phyloP scores from a whole-genome alignment of 2,888 invertebrate species.

The Euclidia mi region DNA sequence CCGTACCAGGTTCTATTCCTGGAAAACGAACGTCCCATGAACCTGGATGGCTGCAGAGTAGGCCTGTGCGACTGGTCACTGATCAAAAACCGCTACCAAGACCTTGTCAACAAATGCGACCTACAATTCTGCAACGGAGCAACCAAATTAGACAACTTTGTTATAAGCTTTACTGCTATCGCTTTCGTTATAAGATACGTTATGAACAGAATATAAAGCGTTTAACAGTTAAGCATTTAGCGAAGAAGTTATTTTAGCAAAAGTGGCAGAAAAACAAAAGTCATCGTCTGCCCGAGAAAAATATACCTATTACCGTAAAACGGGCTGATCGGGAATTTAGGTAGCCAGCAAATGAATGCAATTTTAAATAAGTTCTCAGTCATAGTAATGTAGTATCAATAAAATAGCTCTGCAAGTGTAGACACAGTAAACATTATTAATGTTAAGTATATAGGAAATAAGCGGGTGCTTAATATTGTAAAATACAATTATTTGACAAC shows the following conservation, averaged over 20 bases:
- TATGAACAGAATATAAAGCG: constrained; percentile 33
- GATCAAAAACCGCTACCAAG: constrained; percentile 90
- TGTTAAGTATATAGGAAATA: too few species aligned
- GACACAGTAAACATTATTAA: too few species aligned
- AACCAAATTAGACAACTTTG: constrained; percentile 45
- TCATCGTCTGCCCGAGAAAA: too few species aligned
- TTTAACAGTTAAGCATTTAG: background rate
- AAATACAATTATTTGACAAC: too few species aligned
- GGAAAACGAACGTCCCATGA: constrained; percentile 92
- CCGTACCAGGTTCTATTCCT: constrained; percentile 91
- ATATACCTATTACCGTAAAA: too few species aligned
- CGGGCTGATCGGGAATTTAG: too few species aligned
- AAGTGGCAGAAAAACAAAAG: too few species aligned
- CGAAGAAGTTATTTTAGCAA: too few species aligned
- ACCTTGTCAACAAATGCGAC: constrained; percentile 89
- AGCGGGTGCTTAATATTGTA: too few species aligned
- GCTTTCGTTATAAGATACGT: constrained; percentile 47
- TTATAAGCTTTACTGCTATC: constrained; percentile 50
- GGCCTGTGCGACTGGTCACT: constrained; percentile 94
- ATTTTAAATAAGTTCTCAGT: constrained; percentile 11
- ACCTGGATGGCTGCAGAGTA: constrained; percentile 92
- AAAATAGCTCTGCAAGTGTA: background rate
- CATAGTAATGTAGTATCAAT: constrained; percentile 4
- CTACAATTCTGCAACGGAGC: constrained; percentile 88
- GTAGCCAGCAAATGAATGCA: background rate